Base-by-base conservation (phyloP, 2,797 vertebrate genomes). In the Gorsachius magnificus region DNA sequence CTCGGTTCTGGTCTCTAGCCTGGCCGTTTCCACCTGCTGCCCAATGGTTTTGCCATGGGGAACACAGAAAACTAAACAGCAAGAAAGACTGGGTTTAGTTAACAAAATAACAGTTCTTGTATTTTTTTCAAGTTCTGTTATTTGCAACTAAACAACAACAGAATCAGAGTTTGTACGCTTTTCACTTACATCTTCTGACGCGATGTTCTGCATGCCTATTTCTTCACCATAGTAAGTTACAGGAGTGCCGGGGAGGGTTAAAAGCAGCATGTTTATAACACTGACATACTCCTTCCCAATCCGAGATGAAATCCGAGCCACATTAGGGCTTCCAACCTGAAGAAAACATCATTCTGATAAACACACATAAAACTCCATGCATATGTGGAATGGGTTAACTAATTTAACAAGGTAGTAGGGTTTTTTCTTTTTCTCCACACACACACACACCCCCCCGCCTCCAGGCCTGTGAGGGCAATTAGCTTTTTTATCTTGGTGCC, bases 191-290 rank as follows among this genome's bases (percentile, higher is more conserved):
- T 96, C 96, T 64, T 96, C 95, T 71, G 90, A 79, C 12, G 13
- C 85, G 17, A 60, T 51, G 68, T 99, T 98, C 96, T 98, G 97
- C 99, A 99, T 99, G 97, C 99, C 99, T 45, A 99, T 99, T 98
- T 99, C 99, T 97, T 99, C 99, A 15, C 99, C 99, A 1, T 99
- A 99, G 95, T 99, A 99, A 58, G 99, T 99, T 86, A 98, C 98
- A 25, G 99, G 98, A 16, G 99, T 99, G 81, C 99, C 99, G 17
- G 99, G 99, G 31, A 99, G 98, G 4, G 99, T 99, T 96, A 99
- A 98, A 94, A 99, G 97, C 63, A 99, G 98, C 99, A 99, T 99
- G 95, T 99, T 99, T 96, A 99, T 98, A 66, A 98, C 97, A 16
- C 98, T 98, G 48, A 97, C 41, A 1, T 99, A 99, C 14, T 97